Evolutionary conservation across 2,888 invertebrate genomes (phyloP), one percentile per base, ranked within the genome.

Genomic region (Steinernema hermaphroditum): DNA sequence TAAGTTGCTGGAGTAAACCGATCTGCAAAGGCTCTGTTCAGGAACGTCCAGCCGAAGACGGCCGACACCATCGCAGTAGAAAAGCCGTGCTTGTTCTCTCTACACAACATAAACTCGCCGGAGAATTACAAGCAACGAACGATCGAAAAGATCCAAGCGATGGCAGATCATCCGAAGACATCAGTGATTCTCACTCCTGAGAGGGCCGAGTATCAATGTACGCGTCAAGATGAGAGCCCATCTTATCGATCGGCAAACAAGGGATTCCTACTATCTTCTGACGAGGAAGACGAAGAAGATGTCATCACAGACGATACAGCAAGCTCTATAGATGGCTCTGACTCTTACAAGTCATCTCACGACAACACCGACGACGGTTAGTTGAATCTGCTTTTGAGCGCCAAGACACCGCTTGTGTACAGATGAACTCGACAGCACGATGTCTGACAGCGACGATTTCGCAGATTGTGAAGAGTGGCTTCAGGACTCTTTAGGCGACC

Each of bases 381-480:
- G 9, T 16, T 6, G 54, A 54, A 54, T 41, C 16, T 16, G 8
- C 16, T 16, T 41, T 41, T 41, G 43, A 16, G 16, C 16, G 43
- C 43, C 16, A 41, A 41, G 9, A 16, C 43, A 41, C 8, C 16
- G n/a, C n/a, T n/a, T 46, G 9, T 62, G 8, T 62, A 8, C 16
- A 62, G 32, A 32, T 2, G 62, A 32, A 1, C 6, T 6, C 32
- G 62, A 12, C 1, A 29, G 29, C 32, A 8, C 6, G 1, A 32
- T 2, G 6, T 62, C 62, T 32, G 62, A 62, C 2, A 24, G 12
- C 50, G 34, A 62, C 8, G 32, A 62, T n/a, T 62, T 62, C n/a
- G 32, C 62, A 16, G 62, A 62, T 32, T 62, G 62, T 14, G 32
- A 62, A 62, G 62, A 62, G 19, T 62, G 62, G 62, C 62, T 62